These are phyloP conservation scores for Trogon melanurus DNA, from an alignment of 2,113 vertebrate genomes.

Conservation along the genomic window DNA sequence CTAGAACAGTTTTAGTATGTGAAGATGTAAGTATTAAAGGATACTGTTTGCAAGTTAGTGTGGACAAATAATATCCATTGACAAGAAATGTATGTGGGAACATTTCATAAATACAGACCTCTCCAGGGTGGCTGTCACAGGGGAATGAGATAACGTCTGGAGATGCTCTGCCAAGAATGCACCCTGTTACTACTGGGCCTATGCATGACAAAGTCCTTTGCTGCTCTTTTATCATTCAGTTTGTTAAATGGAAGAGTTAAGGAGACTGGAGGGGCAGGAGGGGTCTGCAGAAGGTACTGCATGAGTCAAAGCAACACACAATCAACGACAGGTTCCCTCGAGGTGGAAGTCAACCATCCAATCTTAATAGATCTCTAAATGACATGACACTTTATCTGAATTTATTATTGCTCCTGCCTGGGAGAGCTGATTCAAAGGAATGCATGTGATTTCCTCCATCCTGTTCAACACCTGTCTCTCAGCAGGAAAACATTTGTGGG, in stretches of 20 bases:
- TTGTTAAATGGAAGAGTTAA: background rate
- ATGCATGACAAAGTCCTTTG: background rate
- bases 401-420: background rate
- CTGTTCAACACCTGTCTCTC: constrained; percentile 41
- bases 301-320: background rate
- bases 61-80: background rate
- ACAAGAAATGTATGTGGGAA: background rate
- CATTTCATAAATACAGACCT: background rate
- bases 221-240: background rate
- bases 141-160: background rate
- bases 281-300: background rate
- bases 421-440: constrained; percentile 16
- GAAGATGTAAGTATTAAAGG: background rate
- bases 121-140: background rate
- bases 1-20: background rate
- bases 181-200: background rate
- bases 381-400: background rate
- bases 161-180: background rate
- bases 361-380: constrained; percentile 26
- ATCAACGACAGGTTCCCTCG: background rate
- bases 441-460: background rate
- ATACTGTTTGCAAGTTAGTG: background rate
- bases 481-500: background rate
- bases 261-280: background rate
- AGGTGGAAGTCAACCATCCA: background rate